Conservation (phyloP, 1,140 invertebrate genomes). For the Atopsyche davidsoni region DNA sequence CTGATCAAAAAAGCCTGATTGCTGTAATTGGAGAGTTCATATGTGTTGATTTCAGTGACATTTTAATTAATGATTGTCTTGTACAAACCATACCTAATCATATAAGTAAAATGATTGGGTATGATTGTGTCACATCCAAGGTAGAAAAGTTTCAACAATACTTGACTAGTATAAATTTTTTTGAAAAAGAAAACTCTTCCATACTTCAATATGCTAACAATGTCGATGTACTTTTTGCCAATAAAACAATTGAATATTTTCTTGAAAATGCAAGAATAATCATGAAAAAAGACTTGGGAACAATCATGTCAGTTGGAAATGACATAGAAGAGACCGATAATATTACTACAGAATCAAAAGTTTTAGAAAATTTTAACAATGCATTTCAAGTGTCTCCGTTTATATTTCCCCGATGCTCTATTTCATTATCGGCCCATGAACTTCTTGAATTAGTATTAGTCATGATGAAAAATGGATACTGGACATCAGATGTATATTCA, state of each 20-base stretch:
- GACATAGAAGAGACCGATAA: conserved; percentile 24
- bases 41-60: conserved; percentile 55
- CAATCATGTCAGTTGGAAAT: conserved; percentile 57
- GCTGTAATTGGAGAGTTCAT: conserved; percentile 56
- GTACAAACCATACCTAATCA: conserved; percentile 68
- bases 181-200: conserved; percentile 45
- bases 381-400: conserved; percentile 43
- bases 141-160: conserved; percentile 63
- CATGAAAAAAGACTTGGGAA: conserved; percentile 76
- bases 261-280: conserved; percentile 63
- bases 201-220: conserved; percentile 66
- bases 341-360: conserved; percentile 26
- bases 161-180: conserved; percentile 54
- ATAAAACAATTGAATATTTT: conserved; percentile 70
- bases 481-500: conserved; percentile 54
- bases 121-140: conserved; percentile 55
- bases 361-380: conserved; percentile 36
- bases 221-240: conserved; percentile 71
- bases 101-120: conserved; percentile 61
- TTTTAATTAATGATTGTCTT: conserved; percentile 69
- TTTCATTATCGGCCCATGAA: conserved; percentile 52
- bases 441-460: conserved; percentile 63
- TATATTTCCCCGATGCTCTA: conserved; percentile 46
- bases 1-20: conserved; percentile 51
- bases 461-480: conserved; percentile 64